These are phyloP conservation scores for Probosciger aterrimus DNA, from an alignment of 2,113 vertebrate genomes.

Conservation along the genomic window DNA sequence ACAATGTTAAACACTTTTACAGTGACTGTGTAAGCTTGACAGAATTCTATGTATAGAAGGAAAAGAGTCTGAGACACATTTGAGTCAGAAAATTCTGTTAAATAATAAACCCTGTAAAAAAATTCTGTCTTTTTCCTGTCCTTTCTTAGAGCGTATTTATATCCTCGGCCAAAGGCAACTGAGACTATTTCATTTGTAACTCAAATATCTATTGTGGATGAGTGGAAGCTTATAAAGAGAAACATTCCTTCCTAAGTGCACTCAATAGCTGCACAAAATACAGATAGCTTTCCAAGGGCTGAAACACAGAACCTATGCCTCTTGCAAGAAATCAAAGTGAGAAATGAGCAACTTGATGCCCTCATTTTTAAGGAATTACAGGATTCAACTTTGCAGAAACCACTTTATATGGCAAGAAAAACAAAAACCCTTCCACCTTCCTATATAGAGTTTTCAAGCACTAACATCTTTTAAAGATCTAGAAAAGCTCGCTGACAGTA, in stretches of 20 bases:
- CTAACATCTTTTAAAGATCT: not conserved
- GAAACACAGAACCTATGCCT: not conserved
- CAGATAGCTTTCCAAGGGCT: not conserved
- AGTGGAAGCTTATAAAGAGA: not conserved
- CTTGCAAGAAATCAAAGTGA: not conserved
- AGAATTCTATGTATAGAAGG: not conserved
- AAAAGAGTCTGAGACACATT: not conserved
- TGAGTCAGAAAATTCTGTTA: not conserved
- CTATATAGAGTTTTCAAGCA: not conserved
- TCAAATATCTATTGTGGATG: not conserved
- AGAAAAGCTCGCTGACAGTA: not conserved
- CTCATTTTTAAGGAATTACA: not conserved
- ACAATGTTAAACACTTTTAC: not conserved
- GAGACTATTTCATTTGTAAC: not conserved
- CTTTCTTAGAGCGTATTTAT: not conserved
- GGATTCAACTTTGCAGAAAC: not conserved
- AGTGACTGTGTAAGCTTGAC: not conserved
- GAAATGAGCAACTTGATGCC: not conserved
- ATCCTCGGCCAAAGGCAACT: not conserved
- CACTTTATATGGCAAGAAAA: not conserved
- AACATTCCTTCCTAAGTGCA: not conserved
- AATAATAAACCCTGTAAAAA: not conserved
- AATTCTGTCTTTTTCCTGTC: rapidly evolving
- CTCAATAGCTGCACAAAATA: not conserved
- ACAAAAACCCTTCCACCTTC: not conserved